Evolutionary conservation across 2,888 invertebrate species (phyloP).

Genomic region (Geotrupes spiniger): DNA sequence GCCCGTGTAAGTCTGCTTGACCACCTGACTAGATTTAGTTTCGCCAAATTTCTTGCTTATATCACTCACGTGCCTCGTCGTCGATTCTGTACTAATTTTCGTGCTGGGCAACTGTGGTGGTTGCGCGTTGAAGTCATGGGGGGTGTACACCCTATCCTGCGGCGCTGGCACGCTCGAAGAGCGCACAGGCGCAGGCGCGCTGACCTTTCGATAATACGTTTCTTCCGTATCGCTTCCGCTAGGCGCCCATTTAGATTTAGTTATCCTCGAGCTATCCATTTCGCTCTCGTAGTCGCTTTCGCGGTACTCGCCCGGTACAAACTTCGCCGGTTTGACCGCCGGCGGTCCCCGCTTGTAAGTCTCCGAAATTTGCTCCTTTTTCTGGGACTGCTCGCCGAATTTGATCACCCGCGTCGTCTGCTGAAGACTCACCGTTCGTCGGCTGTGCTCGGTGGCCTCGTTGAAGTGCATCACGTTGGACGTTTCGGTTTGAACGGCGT

Average conservation of each 20-base stretch:
- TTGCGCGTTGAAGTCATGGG: slow-evolving; percentile 61
- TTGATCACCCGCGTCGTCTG: slow-evolving; percentile 69
- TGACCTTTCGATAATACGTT: slow-evolving; percentile 60
- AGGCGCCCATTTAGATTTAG: slow-evolving; percentile 65
- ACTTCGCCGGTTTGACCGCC: slow-evolving; percentile 62
- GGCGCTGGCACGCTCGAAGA: slow-evolving; percentile 54
- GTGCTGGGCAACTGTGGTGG: slow-evolving; percentile 52
- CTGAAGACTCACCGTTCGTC: slow-evolving; percentile 65
- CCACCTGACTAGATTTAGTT: slow-evolving; percentile 37
- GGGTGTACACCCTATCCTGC: slow-evolving; percentile 55
- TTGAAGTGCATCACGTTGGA: slow-evolving; percentile 69
- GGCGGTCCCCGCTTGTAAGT: slow-evolving; percentile 45
- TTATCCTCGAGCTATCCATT: slow-evolving; percentile 58
- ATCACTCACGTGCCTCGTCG: slow-evolving; percentile 18
- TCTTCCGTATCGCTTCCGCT: slow-evolving; percentile 58
- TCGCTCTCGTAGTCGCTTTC: slow-evolving; percentile 73
- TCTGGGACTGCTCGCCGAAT: slow-evolving; percentile 56
- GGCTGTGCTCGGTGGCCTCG: slow-evolving; percentile 64
- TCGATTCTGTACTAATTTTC: slow-evolving; percentile 25
- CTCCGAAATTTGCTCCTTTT: slow-evolving; percentile 40
- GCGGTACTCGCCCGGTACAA: slow-evolving; percentile 61
- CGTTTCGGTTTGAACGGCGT: slow-evolving; percentile 64
- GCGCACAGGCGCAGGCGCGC: slow-evolving; percentile 54
- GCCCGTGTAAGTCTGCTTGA: slow-evolving; percentile 20
- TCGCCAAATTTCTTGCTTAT: slow-evolving; percentile 36